Base-by-base conservation (phyloP, 2,888 invertebrate genomes). In the Idaea aversata region DNA sequence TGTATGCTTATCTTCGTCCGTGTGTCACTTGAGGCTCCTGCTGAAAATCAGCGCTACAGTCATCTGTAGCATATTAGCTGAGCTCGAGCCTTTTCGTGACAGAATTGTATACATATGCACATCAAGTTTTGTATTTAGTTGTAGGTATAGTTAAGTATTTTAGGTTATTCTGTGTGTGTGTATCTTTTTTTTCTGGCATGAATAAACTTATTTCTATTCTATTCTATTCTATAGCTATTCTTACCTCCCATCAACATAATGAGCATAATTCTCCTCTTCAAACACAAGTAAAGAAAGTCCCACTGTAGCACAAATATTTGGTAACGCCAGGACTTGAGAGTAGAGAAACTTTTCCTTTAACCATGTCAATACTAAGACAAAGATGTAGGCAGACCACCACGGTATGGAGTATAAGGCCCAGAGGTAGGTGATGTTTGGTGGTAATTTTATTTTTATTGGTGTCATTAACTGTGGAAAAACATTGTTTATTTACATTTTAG, bases 201-300 rank as follows among this genome's bases (percentile, higher is more conserved):
- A n/a, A n/a, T n/a, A n/a, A n/a, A n/a, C n/a, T n/a, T n/a, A n/a
- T n/a, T n/a, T n/a, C n/a, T n/a, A n/a, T n/a, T n/a, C n/a, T n/a
- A n/a, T n/a, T n/a, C n/a, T n/a, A n/a, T n/a, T n/a, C n/a, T n/a
- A n/a, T n/a, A n/a, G n/a, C 25, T 25, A 25, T 25, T 36, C 73
- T 75, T 68, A 91, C 92, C 91, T 86, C 34, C 91, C 92, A 75
- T 93, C 89, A 6, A 93, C 85, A 72, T 91, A 93, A 81, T 93
- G 92, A 0, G 87, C 90, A 62, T 90, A 91, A 67, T 75, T 76
- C 57, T 91, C 88, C 63, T 92, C 89, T 70, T 92, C 82, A 65
- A 92, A 93, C 2, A 90, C 87, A 61, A 93, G 62, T 15, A 93
- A 63, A 0, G 93, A 93, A 0, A 89, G 47, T 4, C 88, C 90